These are phyloP conservation scores for Lacerta viridis DNA, from an alignment of 2,797 vertebrate species.

Conservation along the genomic window DNA sequence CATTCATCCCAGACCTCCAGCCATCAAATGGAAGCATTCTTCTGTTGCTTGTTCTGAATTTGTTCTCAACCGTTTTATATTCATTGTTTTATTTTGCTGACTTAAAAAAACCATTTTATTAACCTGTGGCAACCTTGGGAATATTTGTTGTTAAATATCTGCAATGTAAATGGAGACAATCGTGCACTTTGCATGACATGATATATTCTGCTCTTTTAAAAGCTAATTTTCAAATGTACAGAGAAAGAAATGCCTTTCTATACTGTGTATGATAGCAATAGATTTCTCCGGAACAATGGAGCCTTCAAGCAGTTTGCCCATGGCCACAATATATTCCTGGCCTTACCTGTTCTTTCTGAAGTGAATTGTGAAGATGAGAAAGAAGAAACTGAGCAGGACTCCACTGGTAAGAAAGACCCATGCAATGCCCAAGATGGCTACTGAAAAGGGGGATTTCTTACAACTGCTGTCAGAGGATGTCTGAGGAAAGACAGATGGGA, in stretches of 20 bases:
- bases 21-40: background rate
- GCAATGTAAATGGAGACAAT: no score
- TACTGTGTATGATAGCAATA: background rate
- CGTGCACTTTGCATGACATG: no score
- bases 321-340: background rate
- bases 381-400: slow-evolving; percentile 88
- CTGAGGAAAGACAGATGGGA: slow-evolving; percentile 61
- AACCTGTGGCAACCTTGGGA: background rate
- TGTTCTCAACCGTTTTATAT: background rate
- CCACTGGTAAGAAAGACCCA: slow-evolving; percentile 93
- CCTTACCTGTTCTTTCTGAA: slow-evolving; percentile 96
- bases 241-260: background rate
- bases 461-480: slow-evolving; percentile 66
- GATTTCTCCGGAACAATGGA: background rate
- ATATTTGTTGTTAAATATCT: background rate
- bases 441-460: slow-evolving; percentile 77
- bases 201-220: background rate
- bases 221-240: background rate
- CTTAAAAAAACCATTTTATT: background rate
- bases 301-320: accelerated
- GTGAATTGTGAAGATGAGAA: slow-evolving; percentile 92
- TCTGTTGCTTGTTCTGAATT: background rate
- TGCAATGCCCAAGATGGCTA: slow-evolving; percentile 85
- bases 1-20: background rate
- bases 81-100: background rate